These are phyloP conservation scores for Protophormia terraenovae DNA, from an alignment of 2,888 invertebrate species.

Conservation along the genomic window DNA sequence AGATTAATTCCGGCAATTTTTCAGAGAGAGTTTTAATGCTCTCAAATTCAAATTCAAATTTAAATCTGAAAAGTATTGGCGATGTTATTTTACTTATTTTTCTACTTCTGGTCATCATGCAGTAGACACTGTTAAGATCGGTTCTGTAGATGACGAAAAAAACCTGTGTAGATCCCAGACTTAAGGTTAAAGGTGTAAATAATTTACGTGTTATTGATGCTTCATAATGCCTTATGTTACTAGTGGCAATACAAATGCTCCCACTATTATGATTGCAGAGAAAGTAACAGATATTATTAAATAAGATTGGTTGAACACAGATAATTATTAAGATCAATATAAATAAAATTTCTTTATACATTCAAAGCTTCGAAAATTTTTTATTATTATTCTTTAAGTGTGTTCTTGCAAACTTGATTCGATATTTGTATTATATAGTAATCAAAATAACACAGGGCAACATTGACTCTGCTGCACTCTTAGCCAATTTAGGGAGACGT, in stretches of 20 bases:
- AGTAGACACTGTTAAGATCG: slow-evolving; percentile 88
- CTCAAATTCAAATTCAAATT: slow-evolving; percentile 66
- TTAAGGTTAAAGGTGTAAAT: slow-evolving; percentile 81
- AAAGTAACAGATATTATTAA: slow-evolving; percentile 86
- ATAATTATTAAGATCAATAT: too few relatives aligned
- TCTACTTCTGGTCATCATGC: slow-evolving; percentile 87
- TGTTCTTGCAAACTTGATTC: too few relatives aligned
- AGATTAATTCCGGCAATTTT: slow-evolving; percentile 57
- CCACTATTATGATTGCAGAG: slow-evolving; percentile 92
- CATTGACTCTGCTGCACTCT: too few relatives aligned
- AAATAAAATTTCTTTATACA: too few relatives aligned
- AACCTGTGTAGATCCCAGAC: slow-evolving; percentile 85
- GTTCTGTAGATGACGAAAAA: slow-evolving; percentile 83
- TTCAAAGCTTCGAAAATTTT: too few relatives aligned
- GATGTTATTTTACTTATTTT: slow-evolving; percentile 86
- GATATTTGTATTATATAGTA: too few relatives aligned
- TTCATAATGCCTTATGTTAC: slow-evolving; percentile 91
- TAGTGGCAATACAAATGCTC: slow-evolving; percentile 91
- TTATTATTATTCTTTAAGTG: too few relatives aligned
- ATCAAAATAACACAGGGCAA: too few relatives aligned
- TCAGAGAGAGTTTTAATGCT: slow-evolving; percentile 74
- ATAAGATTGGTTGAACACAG: slow-evolving; percentile 70
- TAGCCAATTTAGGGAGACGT: too few relatives aligned
- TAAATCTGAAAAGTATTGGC: slow-evolving; percentile 83
- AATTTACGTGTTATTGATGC: slow-evolving; percentile 86